phyloP scores from a whole-genome alignment of 1,140 invertebrate species.

The Nebria ingens region DNA sequence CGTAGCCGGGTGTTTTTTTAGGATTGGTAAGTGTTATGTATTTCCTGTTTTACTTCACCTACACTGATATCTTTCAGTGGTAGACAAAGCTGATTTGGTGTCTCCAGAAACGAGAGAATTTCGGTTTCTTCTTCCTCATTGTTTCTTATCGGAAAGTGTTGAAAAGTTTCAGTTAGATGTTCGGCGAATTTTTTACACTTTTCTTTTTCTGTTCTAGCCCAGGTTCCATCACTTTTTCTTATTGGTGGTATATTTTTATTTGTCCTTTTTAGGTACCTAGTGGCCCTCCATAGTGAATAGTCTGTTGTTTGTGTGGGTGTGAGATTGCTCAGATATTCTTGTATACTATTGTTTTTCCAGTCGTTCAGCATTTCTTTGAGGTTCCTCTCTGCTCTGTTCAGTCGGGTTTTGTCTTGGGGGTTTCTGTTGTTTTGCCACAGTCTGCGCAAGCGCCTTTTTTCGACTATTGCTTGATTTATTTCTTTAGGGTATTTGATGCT shows the following conservation, averaged over 20 bases:
- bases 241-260: conserved; percentile 4
- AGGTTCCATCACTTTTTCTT: neutral
- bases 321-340: conserved; percentile 13
- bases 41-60: neutral
- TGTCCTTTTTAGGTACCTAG: conserved; percentile 15
- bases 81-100: conserved; percentile 8
- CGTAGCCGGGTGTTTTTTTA: neutral
- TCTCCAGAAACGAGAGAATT: conserved; percentile 15
- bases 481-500: too few relatives aligned
- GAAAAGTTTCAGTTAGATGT: neutral
- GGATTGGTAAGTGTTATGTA: neutral
- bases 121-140: neutral
- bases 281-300: conserved; percentile 16
- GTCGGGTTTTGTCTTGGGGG: neutral
- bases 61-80: neutral
- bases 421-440: neutral
- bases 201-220: neutral
- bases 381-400: neutral
- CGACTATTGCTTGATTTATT: neutral
- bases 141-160: neutral
- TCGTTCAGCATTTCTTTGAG: conserved; percentile 6
- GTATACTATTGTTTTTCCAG: conserved; percentile 10
- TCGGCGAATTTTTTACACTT: neutral
- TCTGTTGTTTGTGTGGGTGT: conserved; percentile 9
- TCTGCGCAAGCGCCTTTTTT: neutral